Percentiles rank a stretch among this genome's conserved stretches.
phyloP scores from a whole-genome alignment of 2,797 vertebrate genomes.

The Pogoniulus pusillus region DNA sequence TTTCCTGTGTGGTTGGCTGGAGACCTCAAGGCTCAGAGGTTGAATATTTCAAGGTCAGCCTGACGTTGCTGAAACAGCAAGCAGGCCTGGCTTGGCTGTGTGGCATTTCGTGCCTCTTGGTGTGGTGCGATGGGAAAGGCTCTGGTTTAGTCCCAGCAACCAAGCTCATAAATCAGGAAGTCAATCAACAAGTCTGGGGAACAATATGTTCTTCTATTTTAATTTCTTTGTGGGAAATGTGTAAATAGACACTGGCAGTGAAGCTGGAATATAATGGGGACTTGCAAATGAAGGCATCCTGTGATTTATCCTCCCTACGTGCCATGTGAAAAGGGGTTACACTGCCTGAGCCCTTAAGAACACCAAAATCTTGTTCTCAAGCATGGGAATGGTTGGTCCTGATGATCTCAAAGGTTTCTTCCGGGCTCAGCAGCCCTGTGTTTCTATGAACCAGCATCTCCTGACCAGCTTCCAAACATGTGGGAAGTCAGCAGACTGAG shows the following conservation, averaged over 20 bases:
- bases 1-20: slow-evolving; percentile 29
- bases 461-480: slow-evolving; percentile 1
- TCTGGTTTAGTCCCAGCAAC: slow-evolving; percentile 60
- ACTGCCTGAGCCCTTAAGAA: slow-evolving; percentile 32
- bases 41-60: slow-evolving; percentile 47
- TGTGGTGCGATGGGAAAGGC: slow-evolving; percentile 51
- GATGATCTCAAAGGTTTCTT: too few species aligned
- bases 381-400: neutral
- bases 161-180: slow-evolving; percentile 67
- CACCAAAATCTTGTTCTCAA: slow-evolving; percentile 10
- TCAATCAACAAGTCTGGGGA: slow-evolving; percentile 63
- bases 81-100: slow-evolving; percentile 12
- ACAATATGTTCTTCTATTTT: slow-evolving; percentile 72
- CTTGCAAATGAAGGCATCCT: slow-evolving; percentile 54
- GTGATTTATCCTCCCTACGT: slow-evolving; percentile 52
- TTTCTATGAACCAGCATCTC: neutral
- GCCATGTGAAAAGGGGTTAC: slow-evolving; percentile 10
- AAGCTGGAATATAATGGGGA: slow-evolving; percentile 59
- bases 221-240: slow-evolving; percentile 67
- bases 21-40: slow-evolving; percentile 37
- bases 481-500: neutral
- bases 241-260: slow-evolving; percentile 62
- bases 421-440: too few species aligned
- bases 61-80: slow-evolving; percentile 35
- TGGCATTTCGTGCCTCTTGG: slow-evolving; percentile 57